Evolutionary conservation across 2,797 vertebrate genomes (phyloP).

Genomic region (Etheostoma perlongum): DNA sequence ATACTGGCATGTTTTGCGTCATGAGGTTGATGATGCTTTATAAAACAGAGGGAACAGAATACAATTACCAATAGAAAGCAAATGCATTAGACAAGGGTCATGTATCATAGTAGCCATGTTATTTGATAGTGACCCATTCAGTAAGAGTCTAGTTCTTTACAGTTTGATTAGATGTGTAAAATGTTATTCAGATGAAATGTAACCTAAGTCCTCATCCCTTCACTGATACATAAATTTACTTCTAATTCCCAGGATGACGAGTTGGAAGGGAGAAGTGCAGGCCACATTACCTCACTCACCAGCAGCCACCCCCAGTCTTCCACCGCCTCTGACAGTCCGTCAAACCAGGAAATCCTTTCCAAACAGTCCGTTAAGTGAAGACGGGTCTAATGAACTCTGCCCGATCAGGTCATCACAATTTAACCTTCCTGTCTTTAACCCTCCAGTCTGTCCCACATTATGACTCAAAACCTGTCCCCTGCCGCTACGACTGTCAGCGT

Average conservation of each 20-base stretch:
- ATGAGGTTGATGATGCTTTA: too few species aligned
- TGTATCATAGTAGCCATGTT: neutral
- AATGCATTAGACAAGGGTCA: neutral
- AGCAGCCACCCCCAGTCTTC: slow-evolving; percentile 32
- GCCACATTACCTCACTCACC: neutral
- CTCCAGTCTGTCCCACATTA: slow-evolving; percentile 14
- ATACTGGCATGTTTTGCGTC: neutral
- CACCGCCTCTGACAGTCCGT: slow-evolving; percentile 1
- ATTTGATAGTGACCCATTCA: neutral
- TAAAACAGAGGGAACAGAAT: neutral
- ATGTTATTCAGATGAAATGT: slow-evolving; percentile 12
- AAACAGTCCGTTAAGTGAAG: slow-evolving; percentile 44
- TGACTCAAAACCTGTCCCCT: slow-evolving; percentile 17
- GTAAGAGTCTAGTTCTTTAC: neutral
- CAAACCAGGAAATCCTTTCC: slow-evolving; percentile 49
- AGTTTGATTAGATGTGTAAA: neutral
- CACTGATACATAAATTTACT: neutral
- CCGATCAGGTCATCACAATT: slow-evolving; percentile 23
- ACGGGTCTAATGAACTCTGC: slow-evolving; percentile 11
- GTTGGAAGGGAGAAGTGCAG: slow-evolving; percentile 34
- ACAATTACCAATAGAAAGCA: neutral
- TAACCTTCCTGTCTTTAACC: slow-evolving; percentile 26
- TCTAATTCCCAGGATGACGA: slow-evolving; percentile 83
- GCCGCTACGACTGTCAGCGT: slow-evolving; percentile 11
- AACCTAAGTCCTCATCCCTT: neutral